A percentile compares a stretch with the other conserved stretches of the same genome.
These are phyloP conservation scores for Drosophila ohnishii DNA, from an alignment of 1,140 invertebrate genomes.

Conservation along the genomic window DNA sequence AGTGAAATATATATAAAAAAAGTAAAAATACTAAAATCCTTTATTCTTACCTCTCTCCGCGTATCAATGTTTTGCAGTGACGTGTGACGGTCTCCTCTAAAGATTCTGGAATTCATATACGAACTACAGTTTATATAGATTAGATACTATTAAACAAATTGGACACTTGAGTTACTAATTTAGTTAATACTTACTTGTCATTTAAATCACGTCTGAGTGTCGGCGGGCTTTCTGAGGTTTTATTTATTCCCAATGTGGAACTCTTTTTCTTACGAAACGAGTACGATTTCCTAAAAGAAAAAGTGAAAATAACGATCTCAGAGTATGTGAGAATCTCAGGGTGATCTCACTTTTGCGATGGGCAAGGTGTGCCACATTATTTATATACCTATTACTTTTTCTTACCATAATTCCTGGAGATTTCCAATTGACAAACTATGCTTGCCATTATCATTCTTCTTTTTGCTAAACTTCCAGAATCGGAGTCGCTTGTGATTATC, in stretches of 20 bases:
- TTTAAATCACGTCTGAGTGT: constrained; percentile 51
- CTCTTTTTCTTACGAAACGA: constrained; percentile 82
- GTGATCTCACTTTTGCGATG: background rate
- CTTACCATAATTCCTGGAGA: constrained; percentile 85
- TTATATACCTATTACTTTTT: constrained; percentile 2
- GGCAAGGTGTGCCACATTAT: constrained; percentile 2
- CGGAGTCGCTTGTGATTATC: constrained; percentile 85
- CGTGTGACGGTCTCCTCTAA: constrained; percentile 43
- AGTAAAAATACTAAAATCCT: background rate
- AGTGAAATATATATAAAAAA: too few relatives aligned
- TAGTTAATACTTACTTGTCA: constrained; percentile 25
- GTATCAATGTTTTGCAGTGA: constrained; percentile 69
- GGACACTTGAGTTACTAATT: background rate
- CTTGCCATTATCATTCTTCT: constrained; percentile 82
- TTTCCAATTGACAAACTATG: constrained; percentile 85
- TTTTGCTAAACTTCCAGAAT: constrained; percentile 84
- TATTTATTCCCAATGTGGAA: constrained; percentile 81
- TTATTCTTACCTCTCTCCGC: constrained; percentile 30
- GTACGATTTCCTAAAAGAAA: constrained; percentile 65
- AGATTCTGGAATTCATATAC: constrained; percentile 32
- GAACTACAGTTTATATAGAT: constrained; percentile 6
- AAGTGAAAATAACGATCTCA: background rate
- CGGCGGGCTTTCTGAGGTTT: constrained; percentile 82
- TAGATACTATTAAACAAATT: background rate
- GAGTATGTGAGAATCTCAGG: background rate